phyloP scores from a whole-genome alignment of 2,113 vertebrate genomes.

The Zosterops hypoxanthus region DNA sequence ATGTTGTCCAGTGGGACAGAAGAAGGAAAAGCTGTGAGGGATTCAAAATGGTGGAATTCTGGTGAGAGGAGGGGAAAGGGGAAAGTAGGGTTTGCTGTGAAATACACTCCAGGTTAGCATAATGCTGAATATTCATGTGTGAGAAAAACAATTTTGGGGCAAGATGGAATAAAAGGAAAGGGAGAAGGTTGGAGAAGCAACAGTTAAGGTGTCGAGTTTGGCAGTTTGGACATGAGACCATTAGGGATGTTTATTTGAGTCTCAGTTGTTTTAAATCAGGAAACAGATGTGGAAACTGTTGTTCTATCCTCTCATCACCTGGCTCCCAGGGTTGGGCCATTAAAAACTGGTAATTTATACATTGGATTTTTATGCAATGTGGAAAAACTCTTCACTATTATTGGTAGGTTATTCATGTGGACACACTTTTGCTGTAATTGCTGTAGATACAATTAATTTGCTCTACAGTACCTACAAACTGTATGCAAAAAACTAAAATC shows the following conservation, averaged over 20 bases:
- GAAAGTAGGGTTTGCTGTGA: not conserved
- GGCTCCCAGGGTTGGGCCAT: not conserved
- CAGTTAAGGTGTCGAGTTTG: accelerated
- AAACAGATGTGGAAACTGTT: not conserved
- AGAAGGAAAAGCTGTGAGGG: not conserved
- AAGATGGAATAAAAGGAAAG: not conserved
- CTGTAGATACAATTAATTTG: not conserved
- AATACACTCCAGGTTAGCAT: not conserved
- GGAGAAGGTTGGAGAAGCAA: not conserved
- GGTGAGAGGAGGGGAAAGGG: accelerated
- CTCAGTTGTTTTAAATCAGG: not conserved
- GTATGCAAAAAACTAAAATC: not conserved
- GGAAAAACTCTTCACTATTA: not conserved
- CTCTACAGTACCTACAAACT: not conserved
- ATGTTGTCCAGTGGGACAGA: accelerated
- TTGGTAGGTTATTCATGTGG: not conserved
- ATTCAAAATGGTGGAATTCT: not conserved
- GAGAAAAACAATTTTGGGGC: not conserved
- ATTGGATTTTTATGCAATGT: not conserved
- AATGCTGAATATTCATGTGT: not conserved
- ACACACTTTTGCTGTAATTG: not conserved
- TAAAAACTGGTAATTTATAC: not conserved
- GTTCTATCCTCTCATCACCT: not conserved
- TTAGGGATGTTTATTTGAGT: not conserved
- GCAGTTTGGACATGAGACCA: not conserved